A percentile compares a stretch with the other conserved stretches of the same genome.
phyloP scores from a whole-genome alignment of 2,888 invertebrate genomes.

The Ametastegia equiseti region DNA sequence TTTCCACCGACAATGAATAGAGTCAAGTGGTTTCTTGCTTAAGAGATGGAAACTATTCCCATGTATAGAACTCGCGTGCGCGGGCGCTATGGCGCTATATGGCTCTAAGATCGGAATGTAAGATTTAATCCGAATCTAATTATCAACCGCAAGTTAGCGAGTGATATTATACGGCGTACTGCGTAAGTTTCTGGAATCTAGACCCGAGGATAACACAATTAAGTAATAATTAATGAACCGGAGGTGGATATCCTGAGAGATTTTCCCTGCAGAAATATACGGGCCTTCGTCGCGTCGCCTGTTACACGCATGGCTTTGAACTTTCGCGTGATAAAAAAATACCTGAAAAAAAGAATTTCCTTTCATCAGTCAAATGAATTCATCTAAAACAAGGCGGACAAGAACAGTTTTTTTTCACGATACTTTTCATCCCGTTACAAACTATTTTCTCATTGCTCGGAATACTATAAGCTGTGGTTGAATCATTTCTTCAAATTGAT shows the following conservation, averaged over 20 bases:
- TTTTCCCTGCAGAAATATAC: not conserved
- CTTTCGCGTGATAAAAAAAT: too few species aligned
- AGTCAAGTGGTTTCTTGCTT: constrained; percentile 11
- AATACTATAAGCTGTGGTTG: too few species aligned
- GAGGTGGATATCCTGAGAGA: not conserved
- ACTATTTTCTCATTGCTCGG: too few species aligned
- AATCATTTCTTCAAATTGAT: too few species aligned
- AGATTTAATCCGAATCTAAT: constrained; percentile 26
- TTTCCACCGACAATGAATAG: not conserved
- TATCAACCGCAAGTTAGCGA: constrained; percentile 2
- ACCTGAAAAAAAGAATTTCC: too few species aligned
- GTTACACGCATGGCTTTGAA: not conserved
- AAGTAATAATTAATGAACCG: constrained; percentile 4
- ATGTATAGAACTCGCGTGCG: constrained; percentile 1
- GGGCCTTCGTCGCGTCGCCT: not conserved
- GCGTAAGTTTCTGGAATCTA: constrained; percentile 18
- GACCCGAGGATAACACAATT: not conserved
- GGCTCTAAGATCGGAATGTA: constrained; percentile 23
- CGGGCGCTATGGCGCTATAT: too few species aligned
- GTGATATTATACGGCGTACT: constrained; percentile 12
- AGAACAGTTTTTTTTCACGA: too few species aligned
- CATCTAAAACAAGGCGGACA: too few species aligned
- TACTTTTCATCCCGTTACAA: too few species aligned
- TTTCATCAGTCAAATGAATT: too few species aligned
- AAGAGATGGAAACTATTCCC: constrained; percentile 19